Evolutionary conservation across 2,113 vertebrate genomes (phyloP).

Genomic region (Beaufortia kweichowensis): DNA sequence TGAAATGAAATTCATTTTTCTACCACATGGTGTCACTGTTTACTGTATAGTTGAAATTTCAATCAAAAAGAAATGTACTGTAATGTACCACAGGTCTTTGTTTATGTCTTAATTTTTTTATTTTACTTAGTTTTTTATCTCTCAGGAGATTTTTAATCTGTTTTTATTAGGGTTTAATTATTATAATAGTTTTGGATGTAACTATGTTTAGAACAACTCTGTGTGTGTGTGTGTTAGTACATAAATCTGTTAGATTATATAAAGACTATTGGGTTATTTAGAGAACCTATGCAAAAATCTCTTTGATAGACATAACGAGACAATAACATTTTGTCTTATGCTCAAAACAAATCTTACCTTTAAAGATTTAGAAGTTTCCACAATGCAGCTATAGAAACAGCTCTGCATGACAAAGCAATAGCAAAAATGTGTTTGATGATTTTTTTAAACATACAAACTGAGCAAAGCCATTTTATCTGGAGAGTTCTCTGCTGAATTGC

Average conservation of each 20-base stretch:
- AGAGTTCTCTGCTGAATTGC: neutral
- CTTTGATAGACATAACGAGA: neutral
- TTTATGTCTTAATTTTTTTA: neutral
- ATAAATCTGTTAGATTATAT: too few relatives aligned
- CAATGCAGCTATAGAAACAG: neutral
- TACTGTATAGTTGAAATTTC: neutral
- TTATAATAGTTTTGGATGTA: neutral
- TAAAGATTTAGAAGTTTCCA: neutral
- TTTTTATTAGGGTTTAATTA: neutral
- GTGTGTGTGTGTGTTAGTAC: too few relatives aligned
- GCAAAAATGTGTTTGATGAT: neutral
- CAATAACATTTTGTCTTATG: neutral
- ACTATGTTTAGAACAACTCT: neutral
- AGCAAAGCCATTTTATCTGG: conserved; percentile 20
- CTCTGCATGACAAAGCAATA: neutral
- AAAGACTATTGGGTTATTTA: neutral
- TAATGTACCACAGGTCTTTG: too few relatives aligned
- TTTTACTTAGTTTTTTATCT: neutral
- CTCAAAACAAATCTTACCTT: conserved; percentile 1
- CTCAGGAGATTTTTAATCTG: neutral
- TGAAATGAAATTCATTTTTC: neutral
- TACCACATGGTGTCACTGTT: conserved; percentile 22
- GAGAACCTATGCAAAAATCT: neutral
- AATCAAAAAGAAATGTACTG: too few relatives aligned
- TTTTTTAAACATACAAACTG: neutral